Conservation (phyloP, 1,140 invertebrate genomes). For the Hesperophylax magnus region DNA sequence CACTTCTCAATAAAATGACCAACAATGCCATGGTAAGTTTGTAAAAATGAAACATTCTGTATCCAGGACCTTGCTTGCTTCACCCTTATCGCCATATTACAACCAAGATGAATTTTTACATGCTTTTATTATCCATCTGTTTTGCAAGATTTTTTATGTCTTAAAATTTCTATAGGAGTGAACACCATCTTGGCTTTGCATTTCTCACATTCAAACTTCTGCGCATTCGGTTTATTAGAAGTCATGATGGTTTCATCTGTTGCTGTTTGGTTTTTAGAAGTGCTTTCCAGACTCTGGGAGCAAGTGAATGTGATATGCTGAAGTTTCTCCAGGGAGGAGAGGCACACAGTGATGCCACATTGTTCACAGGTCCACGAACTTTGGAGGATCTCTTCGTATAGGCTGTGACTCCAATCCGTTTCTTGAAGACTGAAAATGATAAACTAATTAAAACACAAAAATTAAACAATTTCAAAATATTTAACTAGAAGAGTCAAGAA, state of each 20-base stretch:
- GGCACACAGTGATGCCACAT: constrained; percentile 68
- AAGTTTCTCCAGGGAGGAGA: constrained; percentile 73
- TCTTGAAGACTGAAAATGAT: constrained; percentile 69
- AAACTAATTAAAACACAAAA: no score
- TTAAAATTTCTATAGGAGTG: constrained; percentile 83
- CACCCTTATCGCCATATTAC: no score
- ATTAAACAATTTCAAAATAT: no score
- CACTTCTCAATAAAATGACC: no score
- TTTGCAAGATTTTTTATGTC: constrained; percentile 77
- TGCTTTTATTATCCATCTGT: neutral
- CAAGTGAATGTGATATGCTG: constrained; percentile 68
- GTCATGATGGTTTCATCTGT: constrained; percentile 59
- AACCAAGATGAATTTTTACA: no score
- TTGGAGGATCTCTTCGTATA: constrained; percentile 69
- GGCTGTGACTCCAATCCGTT: constrained; percentile 74
- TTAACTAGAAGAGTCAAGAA: no score
- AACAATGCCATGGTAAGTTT: no score
- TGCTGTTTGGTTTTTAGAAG: constrained; percentile 56
- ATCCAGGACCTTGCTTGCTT: no score
- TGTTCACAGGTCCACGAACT: constrained; percentile 72
- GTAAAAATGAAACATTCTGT: no score
- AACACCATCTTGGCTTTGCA: constrained; percentile 81
- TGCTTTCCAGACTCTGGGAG: constrained; percentile 58
- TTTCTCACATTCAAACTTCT: constrained; percentile 79
- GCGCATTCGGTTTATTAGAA: constrained; percentile 73